These are phyloP conservation scores for Diarsia brunnea DNA, from an alignment of 2,888 invertebrate genomes.

Conservation along the genomic window DNA sequence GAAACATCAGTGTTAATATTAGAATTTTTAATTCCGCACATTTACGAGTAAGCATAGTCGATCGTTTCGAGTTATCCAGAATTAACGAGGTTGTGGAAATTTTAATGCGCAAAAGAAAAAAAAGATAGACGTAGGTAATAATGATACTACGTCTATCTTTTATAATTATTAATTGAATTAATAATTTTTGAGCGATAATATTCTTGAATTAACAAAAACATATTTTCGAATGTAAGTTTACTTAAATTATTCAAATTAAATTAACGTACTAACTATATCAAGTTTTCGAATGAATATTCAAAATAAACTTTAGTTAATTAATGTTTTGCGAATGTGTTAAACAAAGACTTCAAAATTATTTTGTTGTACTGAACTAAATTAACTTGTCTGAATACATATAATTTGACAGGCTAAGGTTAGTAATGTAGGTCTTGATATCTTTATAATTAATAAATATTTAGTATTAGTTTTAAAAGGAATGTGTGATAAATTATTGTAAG, in stretches of 20 bases:
- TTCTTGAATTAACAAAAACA: background rate
- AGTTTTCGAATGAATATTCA: slow-evolving; percentile 50
- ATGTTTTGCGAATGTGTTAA: slow-evolving; percentile 44
- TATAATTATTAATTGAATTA: too few relatives aligned
- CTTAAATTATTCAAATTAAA: slow-evolving; percentile 11
- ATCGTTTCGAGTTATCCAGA: background rate
- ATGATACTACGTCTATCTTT: too few relatives aligned
- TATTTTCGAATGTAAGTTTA: background rate
- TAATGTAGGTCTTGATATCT: background rate
- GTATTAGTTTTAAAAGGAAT: background rate
- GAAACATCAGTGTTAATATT: too few relatives aligned
- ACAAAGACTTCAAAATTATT: slow-evolving; percentile 27
- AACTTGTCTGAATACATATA: background rate
- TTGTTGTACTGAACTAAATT: slow-evolving; percentile 9
- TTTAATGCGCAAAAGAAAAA: too few relatives aligned
- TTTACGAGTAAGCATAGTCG: background rate
- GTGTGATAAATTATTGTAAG: too few relatives aligned
- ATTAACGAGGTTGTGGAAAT: background rate
- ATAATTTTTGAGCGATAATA: too few relatives aligned
- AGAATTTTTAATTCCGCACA: too few relatives aligned
- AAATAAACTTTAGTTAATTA: slow-evolving; percentile 51
- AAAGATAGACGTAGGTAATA: too few relatives aligned
- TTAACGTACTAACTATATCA: slow-evolving; percentile 12
- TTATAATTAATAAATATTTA: background rate
- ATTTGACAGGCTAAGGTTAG: background rate